These are phyloP conservation scores for Megaceryle maxima DNA, from an alignment of 2,113 vertebrate genomes.

Conservation along the genomic window DNA sequence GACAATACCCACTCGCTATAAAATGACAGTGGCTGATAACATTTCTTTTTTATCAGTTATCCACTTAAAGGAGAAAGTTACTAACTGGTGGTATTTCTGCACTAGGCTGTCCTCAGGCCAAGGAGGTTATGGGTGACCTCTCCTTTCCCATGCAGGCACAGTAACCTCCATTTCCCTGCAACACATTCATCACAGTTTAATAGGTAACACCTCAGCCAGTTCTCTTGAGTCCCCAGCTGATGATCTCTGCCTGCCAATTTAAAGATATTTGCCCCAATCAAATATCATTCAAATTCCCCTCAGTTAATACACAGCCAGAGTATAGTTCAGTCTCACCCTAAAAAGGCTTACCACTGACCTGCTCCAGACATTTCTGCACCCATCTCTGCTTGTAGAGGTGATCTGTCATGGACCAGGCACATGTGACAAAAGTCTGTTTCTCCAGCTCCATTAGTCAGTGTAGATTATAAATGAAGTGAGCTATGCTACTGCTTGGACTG, in stretches of 20 bases:
- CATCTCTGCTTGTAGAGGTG: not conserved
- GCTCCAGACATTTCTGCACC: not conserved
- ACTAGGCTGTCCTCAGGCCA: not conserved
- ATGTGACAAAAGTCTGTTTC: not conserved
- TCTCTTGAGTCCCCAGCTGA: not conserved
- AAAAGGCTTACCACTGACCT: accelerated
- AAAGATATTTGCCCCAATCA: not conserved
- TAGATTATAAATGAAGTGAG: not conserved
- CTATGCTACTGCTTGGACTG: too few relatives aligned
- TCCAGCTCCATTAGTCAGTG: not conserved
- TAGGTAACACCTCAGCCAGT: not conserved
- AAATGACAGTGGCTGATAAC: not conserved
- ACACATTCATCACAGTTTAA: not conserved
- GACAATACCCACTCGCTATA: not conserved
- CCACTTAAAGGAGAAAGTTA: too few relatives aligned
- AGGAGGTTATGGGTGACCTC: accelerated
- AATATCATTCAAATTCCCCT: not conserved
- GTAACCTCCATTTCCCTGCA: not conserved
- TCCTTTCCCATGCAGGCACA: not conserved
- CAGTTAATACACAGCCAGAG: not conserved
- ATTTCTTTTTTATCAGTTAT: not conserved
- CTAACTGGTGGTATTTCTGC: not conserved
- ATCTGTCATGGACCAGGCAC: not conserved
- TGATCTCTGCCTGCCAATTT: too few relatives aligned
- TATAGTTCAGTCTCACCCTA: not conserved